These are phyloP conservation scores for Sphinx pinastri DNA, from an alignment of 2,888 invertebrate genomes.

Conservation along the genomic window DNA sequence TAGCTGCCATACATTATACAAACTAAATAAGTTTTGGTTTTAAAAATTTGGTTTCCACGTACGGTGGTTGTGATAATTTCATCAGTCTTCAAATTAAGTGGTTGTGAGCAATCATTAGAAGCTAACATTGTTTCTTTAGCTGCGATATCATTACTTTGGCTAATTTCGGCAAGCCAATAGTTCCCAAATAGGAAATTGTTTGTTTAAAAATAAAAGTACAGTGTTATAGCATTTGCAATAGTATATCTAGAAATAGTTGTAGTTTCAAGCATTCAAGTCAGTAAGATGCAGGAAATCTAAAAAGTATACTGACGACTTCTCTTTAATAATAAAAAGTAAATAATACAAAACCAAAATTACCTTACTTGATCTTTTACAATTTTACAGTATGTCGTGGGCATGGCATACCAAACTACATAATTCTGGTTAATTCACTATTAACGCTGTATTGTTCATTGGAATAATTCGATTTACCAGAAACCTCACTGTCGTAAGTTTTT, in stretches of 20 bases:
- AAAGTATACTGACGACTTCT: not conserved
- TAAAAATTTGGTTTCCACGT: conserved; percentile 38
- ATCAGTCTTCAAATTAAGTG: conserved; percentile 40
- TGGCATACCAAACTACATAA: no score
- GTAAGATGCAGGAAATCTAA: not conserved
- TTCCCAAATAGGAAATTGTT: not conserved
- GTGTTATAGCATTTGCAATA: not conserved
- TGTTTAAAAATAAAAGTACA: conserved; percentile 13
- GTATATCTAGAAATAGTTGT: not conserved
- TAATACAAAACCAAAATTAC: no score
- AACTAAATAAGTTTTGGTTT: conserved; percentile 38
- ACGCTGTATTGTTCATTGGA: no score
- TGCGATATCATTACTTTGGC: not conserved
- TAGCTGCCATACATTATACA: conserved; percentile 18
- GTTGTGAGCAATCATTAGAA: conserved; percentile 42
- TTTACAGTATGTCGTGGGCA: no score
- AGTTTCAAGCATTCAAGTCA: not conserved
- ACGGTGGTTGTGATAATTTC: conserved; percentile 27
- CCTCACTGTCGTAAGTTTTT: no score
- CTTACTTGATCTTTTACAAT: no score
- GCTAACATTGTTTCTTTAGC: conserved; percentile 28
- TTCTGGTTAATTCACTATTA: no score
- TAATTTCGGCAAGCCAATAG: not conserved
- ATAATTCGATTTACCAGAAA: no score
- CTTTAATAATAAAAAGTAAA: no score